Percentiles rank a stretch among this genome's conserved stretches.
These are phyloP conservation scores for Meloidogyne chitwoodi DNA, from an alignment of 1,140 invertebrate species.

Conservation along the genomic window DNA sequence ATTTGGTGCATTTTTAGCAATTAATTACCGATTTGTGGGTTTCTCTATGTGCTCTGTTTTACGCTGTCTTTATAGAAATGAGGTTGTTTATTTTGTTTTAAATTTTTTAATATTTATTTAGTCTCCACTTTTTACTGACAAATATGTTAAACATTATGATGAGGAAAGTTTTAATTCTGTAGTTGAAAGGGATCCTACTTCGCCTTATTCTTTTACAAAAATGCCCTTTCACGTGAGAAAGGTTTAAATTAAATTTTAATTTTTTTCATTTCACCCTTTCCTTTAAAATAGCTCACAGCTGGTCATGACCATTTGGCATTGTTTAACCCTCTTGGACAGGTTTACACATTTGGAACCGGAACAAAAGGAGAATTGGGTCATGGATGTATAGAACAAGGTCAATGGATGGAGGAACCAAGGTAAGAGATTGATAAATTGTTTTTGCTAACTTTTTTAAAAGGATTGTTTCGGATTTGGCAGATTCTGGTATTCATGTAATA, in stretches of 20 bases:
- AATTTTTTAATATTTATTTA: neutral
- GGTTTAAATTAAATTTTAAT: neutral
- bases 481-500: neutral
- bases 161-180: neutral
- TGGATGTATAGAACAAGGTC: conserved; percentile 6
- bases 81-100: neutral
- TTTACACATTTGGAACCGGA: conserved; percentile 7
- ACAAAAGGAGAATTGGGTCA: conserved; percentile 13
- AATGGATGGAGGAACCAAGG: conserved; percentile 5
- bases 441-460: neutral
- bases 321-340: neutral
- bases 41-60: neutral
- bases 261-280: neutral
- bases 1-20: conserved; percentile 14
- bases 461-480: neutral
- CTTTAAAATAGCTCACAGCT: neutral
- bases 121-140: neutral
- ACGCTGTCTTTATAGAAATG: neutral
- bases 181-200: neutral
- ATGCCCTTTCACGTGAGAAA: conserved; percentile 10
- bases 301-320: conserved; percentile 7
- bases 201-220: neutral
- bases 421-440: neutral
- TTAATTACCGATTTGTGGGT: neutral
- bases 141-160: neutral